phyloP scores from a whole-genome alignment of 2,888 invertebrate genomes.

The Amphipyra tragopoginis region DNA sequence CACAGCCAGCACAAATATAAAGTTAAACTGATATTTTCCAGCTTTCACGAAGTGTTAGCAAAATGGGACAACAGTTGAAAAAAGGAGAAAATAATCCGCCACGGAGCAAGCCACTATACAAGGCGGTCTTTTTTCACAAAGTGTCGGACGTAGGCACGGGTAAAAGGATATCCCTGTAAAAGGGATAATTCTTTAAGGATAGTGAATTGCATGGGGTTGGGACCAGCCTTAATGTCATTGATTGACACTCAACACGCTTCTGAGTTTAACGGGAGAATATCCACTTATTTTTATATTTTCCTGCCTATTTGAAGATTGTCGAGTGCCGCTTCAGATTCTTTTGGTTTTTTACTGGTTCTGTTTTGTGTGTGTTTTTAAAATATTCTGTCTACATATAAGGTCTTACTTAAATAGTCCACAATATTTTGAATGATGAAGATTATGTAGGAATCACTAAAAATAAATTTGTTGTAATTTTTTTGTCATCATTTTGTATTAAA shows the following conservation, averaged over 20 bases:
- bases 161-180: constrained; percentile 41
- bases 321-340: too few relatives aligned
- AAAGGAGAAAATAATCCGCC: constrained; percentile 8
- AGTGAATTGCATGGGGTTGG: constrained; percentile 32
- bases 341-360: too few relatives aligned
- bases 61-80: constrained; percentile 28
- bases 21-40: neutral
- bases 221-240: constrained; percentile 11
- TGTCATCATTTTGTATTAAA: too few relatives aligned
- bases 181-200: constrained; percentile 43
- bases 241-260: constrained; percentile 36
- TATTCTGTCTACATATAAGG: too few relatives aligned
- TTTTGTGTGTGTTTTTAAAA: too few relatives aligned
- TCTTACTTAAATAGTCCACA: too few relatives aligned
- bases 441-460: too few relatives aligned
- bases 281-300: constrained; percentile 16
- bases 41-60: constrained; percentile 27
- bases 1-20: constrained; percentile 11
- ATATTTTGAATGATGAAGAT: too few relatives aligned
- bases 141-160: constrained; percentile 2
- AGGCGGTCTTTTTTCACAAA: constrained; percentile 9
- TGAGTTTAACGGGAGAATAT: neutral
- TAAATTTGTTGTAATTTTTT: too few relatives aligned
- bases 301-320: neutral
- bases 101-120: constrained; percentile 6